These are phyloP conservation scores for Psix sp. DNA, from an alignment of 1,140 invertebrate genomes.

Conservation along the genomic window DNA sequence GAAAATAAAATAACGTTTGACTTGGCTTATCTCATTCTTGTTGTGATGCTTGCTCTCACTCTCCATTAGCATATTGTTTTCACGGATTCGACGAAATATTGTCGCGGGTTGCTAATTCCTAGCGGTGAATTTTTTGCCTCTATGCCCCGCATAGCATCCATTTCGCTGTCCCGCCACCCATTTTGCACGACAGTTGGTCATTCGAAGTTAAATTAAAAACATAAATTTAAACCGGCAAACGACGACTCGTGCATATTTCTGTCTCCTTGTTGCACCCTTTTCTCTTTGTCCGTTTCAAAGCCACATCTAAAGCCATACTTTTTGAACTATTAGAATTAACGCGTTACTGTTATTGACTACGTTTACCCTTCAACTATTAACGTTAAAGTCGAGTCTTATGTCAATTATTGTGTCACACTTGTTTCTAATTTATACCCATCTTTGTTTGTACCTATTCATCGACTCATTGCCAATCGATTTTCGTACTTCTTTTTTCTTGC, in stretches of 20 bases:
- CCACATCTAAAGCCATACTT: conserved; percentile 58
- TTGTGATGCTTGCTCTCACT: conserved; percentile 56
- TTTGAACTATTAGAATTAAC: conserved; percentile 56
- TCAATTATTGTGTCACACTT: too few relatives aligned
- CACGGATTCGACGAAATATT: conserved; percentile 74
- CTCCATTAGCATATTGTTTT: conserved; percentile 77
- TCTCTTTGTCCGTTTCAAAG: conserved; percentile 32
- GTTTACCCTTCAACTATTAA: too few relatives aligned
- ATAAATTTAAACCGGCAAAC: conserved; percentile 71
- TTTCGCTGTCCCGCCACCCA: conserved; percentile 47
- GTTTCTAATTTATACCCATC: too few relatives aligned
- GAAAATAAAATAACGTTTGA: conserved; percentile 33
- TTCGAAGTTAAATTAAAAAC: conserved; percentile 77
- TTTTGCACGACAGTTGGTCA: conserved; percentile 73
- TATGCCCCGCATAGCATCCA: conserved; percentile 18
- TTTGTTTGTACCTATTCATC: too few relatives aligned
- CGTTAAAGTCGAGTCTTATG: too few relatives aligned
- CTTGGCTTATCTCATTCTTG: conserved; percentile 35
- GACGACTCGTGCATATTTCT: conserved; percentile 56
- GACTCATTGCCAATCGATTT: too few relatives aligned
- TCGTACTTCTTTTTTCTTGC: too few relatives aligned
- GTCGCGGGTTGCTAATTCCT: conserved; percentile 72
- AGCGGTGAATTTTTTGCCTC: conserved; percentile 62
- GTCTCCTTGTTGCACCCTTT: conserved; percentile 48
- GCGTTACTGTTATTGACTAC: conserved; percentile 54